Percentiles rank a stretch among this genome's conserved stretches.
Evolutionary conservation across 2,113 vertebrate species (phyloP).

Genomic region (Aegithalos caudatus): DNA sequence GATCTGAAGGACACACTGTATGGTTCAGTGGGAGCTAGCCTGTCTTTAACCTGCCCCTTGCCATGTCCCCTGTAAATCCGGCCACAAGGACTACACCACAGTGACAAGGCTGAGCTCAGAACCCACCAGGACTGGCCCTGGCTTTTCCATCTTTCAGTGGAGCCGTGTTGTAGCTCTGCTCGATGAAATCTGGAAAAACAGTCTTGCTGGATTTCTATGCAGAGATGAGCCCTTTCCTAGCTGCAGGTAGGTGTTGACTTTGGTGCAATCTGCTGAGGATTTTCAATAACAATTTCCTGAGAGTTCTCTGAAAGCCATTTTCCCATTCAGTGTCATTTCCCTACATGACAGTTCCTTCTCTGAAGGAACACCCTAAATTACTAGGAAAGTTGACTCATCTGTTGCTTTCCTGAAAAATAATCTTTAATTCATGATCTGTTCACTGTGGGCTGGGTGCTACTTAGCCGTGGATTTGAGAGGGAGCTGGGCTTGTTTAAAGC

Average conservation of each 20-base stretch:
- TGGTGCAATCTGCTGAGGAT: not conserved
- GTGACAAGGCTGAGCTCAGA: not conserved
- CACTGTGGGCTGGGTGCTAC: not conserved
- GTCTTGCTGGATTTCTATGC: not conserved
- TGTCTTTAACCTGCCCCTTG: not conserved
- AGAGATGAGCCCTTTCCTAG: not conserved
- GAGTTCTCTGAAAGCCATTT: not conserved
- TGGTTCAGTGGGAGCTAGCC: not conserved
- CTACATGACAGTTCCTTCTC: not conserved
- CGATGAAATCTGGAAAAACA: not conserved
- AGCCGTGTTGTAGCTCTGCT: not conserved
- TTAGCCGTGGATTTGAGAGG: not conserved
- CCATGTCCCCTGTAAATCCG: not conserved
- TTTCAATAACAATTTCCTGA: not conserved
- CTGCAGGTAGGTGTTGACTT: not conserved
- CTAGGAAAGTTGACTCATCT: conserved; percentile 29
- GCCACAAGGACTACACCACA: not conserved
- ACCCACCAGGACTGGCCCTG: not conserved
- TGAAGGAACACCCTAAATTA: conserved; percentile 1
- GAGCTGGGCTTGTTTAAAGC: conserved; percentile 9
- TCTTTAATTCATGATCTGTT: conserved; percentile 38
- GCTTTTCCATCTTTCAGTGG: not conserved
- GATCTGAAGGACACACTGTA: not conserved
- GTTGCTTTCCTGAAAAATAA: conserved; percentile 4
- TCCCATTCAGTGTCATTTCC: conserved; percentile 2